A percentile compares a stretch with the other conserved stretches of the same genome.
These are phyloP conservation scores for Idaea biselata DNA, from an alignment of 2,888 invertebrate genomes.

Conservation along the genomic window DNA sequence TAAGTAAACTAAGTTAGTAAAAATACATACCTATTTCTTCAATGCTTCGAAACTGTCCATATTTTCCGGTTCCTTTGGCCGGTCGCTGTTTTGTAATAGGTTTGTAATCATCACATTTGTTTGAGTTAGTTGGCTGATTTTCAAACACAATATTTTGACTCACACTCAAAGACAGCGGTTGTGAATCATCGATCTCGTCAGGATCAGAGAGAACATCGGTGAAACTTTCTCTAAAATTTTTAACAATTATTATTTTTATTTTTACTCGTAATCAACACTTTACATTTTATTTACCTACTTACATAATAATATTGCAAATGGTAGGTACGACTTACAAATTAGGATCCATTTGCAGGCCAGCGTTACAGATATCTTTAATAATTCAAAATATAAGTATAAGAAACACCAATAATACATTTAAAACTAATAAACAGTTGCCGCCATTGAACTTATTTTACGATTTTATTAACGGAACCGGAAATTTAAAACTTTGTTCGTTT, in stretches of 20 bases:
- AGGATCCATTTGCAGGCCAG: constrained; percentile 19
- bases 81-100: constrained; percentile 35
- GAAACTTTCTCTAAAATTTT: constrained; percentile 48
- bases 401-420: neutral
- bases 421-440: neutral
- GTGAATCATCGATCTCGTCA: constrained; percentile 57
- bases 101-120: constrained; percentile 7
- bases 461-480: neutral
- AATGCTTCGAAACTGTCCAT: constrained; percentile 58
- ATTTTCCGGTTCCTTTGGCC: constrained; percentile 55
- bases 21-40: constrained; percentile 62
- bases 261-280: neutral
- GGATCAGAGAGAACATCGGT: constrained; percentile 55
- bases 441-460: neutral
- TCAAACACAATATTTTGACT: constrained; percentile 3
- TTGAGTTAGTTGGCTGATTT: constrained; percentile 10
- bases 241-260: neutral
- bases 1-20: constrained; percentile 7
- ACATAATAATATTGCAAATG: neutral
- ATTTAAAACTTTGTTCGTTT: neutral
- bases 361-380: neutral
- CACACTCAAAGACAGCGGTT: constrained; percentile 60
- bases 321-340: constrained; percentile 31
- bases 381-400: neutral
- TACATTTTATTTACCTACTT: neutral